Base-by-base conservation (phyloP, 2,888 invertebrate genomes). In the Eurytoma adleriae region DNA sequence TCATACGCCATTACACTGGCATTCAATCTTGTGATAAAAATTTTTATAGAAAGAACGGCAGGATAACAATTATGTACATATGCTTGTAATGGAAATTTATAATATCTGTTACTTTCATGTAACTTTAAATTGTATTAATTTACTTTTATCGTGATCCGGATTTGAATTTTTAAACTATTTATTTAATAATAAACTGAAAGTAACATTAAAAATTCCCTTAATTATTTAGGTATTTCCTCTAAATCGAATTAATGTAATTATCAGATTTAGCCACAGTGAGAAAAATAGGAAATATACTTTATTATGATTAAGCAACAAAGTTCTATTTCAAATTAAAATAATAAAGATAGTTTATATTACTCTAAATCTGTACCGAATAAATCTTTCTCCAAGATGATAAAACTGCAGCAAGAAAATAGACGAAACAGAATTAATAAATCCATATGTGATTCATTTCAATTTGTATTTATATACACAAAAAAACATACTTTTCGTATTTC, bases 301-400 rank as follows among this genome's bases (percentile, higher is more conserved):
- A 40, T 40, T 40, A 40, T 40, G 40, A 40, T 40, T 73, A 52
- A 59, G 68, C 30, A 75, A 75, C 61, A 59, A 59, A 68, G 54
- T 64, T 77, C 77, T 77, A 77, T 70, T 70, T 77, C 56, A 70
- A 64, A 54, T 24, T 70, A 24, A 40, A 70, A 77, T 70, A 70
- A 68, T 70, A 70, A 77, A 70, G 56, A 77, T 70, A 70, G 62
- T 70, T 77, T 77, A 77, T 64, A 70, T 64, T 77, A 70, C 70
- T 56, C 70, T 70, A 69, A 69, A 70, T 77, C 70, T 70, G 70
- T 40, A 64, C 48, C 50, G 56, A 5, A 56, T 77, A 70, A 77
- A 77, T 70, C 70, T 77, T 70, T 70, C 70, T 69, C 59, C 61
- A 20, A 76, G 68, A 18, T 61, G 16, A 16, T 77, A n/a, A 40